A percentile compares a stretch with the other conserved stretches of the same genome.
Evolutionary conservation across 2,113 vertebrate species (phyloP).

Genomic region (Columbina picui): DNA sequence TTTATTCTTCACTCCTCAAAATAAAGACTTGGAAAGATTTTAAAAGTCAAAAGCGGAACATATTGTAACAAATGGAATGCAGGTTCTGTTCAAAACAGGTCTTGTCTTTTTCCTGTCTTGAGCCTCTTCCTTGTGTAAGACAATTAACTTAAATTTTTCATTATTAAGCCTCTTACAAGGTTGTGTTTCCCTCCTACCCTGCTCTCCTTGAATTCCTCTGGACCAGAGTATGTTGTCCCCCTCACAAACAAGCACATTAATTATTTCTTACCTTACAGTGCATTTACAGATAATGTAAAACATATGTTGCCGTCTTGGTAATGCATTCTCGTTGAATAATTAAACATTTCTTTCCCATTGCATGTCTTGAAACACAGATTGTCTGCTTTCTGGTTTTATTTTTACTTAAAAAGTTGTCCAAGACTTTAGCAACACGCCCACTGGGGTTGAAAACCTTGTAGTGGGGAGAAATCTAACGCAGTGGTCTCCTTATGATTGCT

Average conservation of each 20-base stretch:
- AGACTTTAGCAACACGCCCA: background rate
- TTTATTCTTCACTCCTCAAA: background rate
- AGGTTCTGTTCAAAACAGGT: background rate
- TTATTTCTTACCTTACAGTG: constrained; percentile 34
- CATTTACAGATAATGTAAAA: constrained; percentile 37
- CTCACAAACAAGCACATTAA: background rate
- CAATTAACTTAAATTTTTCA: background rate
- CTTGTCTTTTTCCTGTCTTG: background rate
- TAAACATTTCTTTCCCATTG: constrained; percentile 34
- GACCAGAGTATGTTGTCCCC: background rate
- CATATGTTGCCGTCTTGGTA: constrained; percentile 20
- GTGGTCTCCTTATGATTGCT: background rate
- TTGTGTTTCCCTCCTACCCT: background rate
- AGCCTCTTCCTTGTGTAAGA: background rate
- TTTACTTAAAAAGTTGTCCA: constrained; percentile 18
- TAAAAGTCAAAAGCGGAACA: background rate
- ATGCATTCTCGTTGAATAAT: constrained; percentile 47
- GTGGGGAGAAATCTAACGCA: constrained; percentile 1
- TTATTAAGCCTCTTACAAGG: background rate
- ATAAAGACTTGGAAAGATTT: background rate
- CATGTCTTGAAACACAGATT: constrained; percentile 14
- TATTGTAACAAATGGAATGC: background rate
- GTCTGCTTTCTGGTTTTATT: constrained; percentile 29
- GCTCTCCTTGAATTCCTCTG: background rate
- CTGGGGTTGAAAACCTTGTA: background rate